Evolutionary conservation across 1,140 invertebrate species (phyloP), one percentile per base, ranked within the genome.

Genomic region (Periplaneta americana): DNA sequence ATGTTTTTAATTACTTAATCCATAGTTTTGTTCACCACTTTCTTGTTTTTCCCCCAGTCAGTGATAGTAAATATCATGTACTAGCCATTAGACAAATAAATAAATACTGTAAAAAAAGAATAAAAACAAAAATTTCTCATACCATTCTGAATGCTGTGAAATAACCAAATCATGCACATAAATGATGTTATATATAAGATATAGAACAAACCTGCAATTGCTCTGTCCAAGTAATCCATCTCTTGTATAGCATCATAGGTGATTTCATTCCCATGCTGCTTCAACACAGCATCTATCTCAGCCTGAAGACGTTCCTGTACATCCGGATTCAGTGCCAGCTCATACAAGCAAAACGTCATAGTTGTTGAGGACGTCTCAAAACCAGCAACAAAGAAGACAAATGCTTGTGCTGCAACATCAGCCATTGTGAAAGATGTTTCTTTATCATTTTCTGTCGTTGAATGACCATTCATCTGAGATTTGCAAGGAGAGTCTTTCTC

Each of bases 251-350:
- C 83, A 15, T 88, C 86, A 79, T 86, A 88, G 34, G 83, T 85
- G 18, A 86, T 78, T 34, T 34, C 31, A 48, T 85, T 48, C 13
- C 85, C 84, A 15, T 84, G 81, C 17, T 87, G 79, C n/a, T 84
- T 82, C 10, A 81, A n/a, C 35, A 83, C 83, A 17, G 36, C 35
- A 80, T 86, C 80, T 28, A 91, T 86, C 85, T 91, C 90, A 13
- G 88, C 78, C 75, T 86, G 83, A 0, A 90, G 77, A 81, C 83
- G 85, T 28, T 89, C 84, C 83, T 91, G 90, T 15, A 86, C 77
- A 28, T 84, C 75, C 33, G 86, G 87, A 84, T 91, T 86, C 36
- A 86, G 83, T 8, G 90, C 88, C 31, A 92, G 84, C 80, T 86
- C 84, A 82, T 89, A 90, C 2, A 87, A 80, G 22, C 82, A 79